Evolutionary conservation across 2,113 vertebrate genomes (phyloP), one percentile per base, ranked within the genome.

Genomic region (Oryctolagus cuniculus): DNA sequence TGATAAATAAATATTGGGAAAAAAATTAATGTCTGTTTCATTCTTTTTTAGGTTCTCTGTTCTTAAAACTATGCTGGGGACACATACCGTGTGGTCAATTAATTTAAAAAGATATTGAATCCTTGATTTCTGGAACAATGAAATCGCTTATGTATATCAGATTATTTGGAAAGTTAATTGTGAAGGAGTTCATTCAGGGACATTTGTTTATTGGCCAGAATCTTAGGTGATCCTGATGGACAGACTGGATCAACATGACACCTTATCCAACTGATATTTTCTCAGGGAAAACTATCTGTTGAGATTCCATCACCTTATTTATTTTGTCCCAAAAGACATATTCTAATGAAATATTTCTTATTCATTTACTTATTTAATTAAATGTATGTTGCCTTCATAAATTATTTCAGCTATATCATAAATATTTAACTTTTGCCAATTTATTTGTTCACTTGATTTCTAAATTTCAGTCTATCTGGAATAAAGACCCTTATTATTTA

Each of bases 371-470:
- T 81, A 78, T 29, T 29, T 81, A 84, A 92, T 64, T 67, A 77
- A 78, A 49, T 55, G 17, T 55, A 90, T 77, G 21, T 66, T 87
- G 21, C 53, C 49, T 90, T 72, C 63, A 84, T 77, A 74, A 36
- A 90, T 61, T 87, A 92, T 91, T 90, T 74, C 38, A 80, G 29
- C n/a, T 64, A 13, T 51, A 4, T 69, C 70, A 78, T 82, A 53
- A 82, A 53, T 89, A 87, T 90, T 63, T 95, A 88, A 90, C 7
- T 49, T 91, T 77, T 72, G 36, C 16, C 19, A 77, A 92, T 87
- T 90, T 70, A 66, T 24, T 87, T 87, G 15, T 75, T 69, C 36
- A 13, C 9, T 8, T 82, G 81, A 53, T 81, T 31, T 36, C 49
- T 90, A 31, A 84, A n/a, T 90, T 96, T 87, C 64, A 25, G 25